Conservation (phyloP, 2,888 invertebrate genomes). For the Drosophila setosimentum region DNA sequence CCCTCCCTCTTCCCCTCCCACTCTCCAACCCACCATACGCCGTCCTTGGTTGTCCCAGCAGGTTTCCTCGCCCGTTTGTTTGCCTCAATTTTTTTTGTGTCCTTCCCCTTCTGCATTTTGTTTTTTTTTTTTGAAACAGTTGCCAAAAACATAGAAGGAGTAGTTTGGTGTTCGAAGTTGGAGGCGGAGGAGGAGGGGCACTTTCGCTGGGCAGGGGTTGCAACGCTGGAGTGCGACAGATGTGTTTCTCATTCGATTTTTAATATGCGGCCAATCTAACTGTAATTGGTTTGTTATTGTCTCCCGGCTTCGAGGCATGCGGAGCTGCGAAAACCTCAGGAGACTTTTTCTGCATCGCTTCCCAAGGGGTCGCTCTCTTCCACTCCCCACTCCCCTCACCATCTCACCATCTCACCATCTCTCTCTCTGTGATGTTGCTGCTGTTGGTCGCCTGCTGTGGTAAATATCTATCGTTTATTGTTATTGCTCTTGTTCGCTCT, state of each 20-base stretch:
- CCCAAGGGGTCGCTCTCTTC: constrained; percentile 24
- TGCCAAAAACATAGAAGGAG: constrained; percentile 60
- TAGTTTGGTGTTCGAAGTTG: constrained; percentile 8
- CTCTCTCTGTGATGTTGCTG: not conserved
- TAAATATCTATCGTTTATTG: constrained; percentile 81
- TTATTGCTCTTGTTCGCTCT: constrained; percentile 72
- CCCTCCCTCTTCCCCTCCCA: constrained; percentile 1
- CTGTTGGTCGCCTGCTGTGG: constrained; percentile 76
- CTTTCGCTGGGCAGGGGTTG: not conserved
- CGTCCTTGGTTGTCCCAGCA: constrained; percentile 50
- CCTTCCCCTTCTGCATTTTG: constrained; percentile 13
- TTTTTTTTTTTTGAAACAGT: constrained; percentile 63
- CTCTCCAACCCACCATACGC: constrained; percentile 1
- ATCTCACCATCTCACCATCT: not conserved
- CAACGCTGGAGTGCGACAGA: constrained; percentile 81
- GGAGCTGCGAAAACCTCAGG: constrained; percentile 69
- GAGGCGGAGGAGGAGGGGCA: not conserved
- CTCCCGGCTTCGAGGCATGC: constrained; percentile 58
- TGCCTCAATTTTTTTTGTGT: constrained; percentile 17
- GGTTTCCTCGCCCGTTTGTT: constrained; percentile 46
- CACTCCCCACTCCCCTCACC: not conserved
- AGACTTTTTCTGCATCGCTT: constrained; percentile 71
- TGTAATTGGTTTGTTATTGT: constrained; percentile 85
- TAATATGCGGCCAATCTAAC: constrained; percentile 86
- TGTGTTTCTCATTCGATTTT: constrained; percentile 85